Base-by-base conservation (phyloP, 1,140 invertebrate species). In the Bombus waltoni region DNA sequence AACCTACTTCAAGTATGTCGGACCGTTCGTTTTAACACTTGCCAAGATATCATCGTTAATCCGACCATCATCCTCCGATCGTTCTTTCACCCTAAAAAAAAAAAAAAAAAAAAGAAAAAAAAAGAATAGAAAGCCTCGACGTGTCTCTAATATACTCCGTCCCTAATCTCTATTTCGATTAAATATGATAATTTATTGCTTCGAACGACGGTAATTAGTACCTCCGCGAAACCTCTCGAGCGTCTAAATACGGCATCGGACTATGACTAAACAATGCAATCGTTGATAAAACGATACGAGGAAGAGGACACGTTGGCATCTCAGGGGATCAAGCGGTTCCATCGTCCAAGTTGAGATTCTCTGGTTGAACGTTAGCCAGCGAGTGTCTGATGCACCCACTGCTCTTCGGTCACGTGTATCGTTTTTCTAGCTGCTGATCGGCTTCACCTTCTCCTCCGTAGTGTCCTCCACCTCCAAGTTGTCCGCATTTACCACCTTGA, bases 401-500 rank as follows among this genome's bases (percentile, higher is more conserved):
- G 74, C 15, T 68, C 53, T 22, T 57, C 4, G 25, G 22, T 32
- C 57, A 40, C 77, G 25, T 25, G 28, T 38, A 71, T 53, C n/a
- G 77, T 32, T 25, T 62, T 76, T 71, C 72, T 92, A 93, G 81
- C 66, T 91, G 32, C 40, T 62, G 65, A 89, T 53, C 53, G 87
- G 88, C 28, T 90, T 80, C 42, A 84, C 82, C 40, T 89, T 90
- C 57, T 90, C 82, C 1, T 92, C 83, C 9, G 73, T 53, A 13
- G 83, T 53, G 32, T 93, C 79, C 28, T 92, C 91, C 72, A 92
- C 81, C 57, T 83, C 71, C 13, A 88, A 59, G 28, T 79, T 90
- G 15, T 94, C 87, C 1, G 88, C 86, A n/a, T 88, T 88, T n/a
- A 93, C 70, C 15, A 94, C 83, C 80, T 94, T 94, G 53, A 95